Evolutionary conservation across 2,888 invertebrate genomes (phyloP).

Genomic region (Cenopis cana): DNA sequence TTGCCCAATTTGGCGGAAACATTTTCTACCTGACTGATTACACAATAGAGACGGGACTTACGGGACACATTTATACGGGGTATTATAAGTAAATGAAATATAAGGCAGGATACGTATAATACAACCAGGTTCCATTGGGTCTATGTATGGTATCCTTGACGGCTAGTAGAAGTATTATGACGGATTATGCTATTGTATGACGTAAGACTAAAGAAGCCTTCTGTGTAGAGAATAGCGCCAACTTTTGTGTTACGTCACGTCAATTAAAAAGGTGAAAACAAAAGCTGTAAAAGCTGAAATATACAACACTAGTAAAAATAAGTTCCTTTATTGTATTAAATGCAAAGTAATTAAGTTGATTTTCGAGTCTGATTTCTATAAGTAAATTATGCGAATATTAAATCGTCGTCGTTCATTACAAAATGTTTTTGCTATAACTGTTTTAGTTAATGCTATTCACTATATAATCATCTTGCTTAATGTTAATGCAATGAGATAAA

Average conservation of each 20-base stretch:
- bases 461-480: neutral
- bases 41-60: constrained; percentile 4
- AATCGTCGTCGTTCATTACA: too few relatives aligned
- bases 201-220: constrained; percentile 22
- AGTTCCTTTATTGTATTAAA: neutral
- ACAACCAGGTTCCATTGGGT: neutral
- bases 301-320: neutral
- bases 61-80: neutral
- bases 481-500: neutral
- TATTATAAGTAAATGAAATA: neutral
- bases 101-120: neutral
- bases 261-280: neutral
- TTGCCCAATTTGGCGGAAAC: constrained; percentile 31
- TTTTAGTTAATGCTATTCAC: too few relatives aligned
- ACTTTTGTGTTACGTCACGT: neutral
- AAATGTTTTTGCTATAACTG: too few relatives aligned
- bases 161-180: constrained; percentile 11
- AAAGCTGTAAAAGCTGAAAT: constrained; percentile 6
- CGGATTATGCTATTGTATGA: constrained; percentile 19
- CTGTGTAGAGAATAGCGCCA: neutral
- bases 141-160: constrained; percentile 3
- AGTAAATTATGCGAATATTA: neutral
- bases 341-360: neutral
- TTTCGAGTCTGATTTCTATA: neutral
- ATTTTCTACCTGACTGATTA: constrained; percentile 35